phyloP scores from a whole-genome alignment of 2,888 invertebrate genomes.

The Gisinianus flammeolus region DNA sequence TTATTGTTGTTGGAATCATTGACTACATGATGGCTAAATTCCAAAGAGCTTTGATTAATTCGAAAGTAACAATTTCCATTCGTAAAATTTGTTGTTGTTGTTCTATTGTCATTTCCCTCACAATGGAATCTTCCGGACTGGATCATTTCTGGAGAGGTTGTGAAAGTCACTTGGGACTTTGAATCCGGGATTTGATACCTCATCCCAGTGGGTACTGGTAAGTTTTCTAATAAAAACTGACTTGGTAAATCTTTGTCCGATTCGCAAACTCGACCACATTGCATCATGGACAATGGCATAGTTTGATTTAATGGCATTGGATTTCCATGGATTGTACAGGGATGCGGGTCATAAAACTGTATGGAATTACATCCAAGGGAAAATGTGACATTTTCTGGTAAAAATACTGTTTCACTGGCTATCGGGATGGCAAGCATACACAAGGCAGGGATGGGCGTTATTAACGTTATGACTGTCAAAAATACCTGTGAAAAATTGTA shows the following conservation, averaged over 20 bases:
- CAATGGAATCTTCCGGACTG: background rate
- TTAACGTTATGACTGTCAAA: constrained; percentile 71
- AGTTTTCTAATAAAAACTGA: no score
- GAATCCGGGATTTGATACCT: no score
- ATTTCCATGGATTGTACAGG: background rate
- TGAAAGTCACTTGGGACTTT: no score
- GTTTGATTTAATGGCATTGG: background rate
- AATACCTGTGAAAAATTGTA: constrained; percentile 66
- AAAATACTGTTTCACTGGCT: constrained; percentile 71
- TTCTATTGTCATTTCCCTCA: background rate
- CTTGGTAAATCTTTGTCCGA: no score
- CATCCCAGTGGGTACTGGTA: no score
- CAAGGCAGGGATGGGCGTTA: constrained; percentile 72
- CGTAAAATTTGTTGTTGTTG: background rate
- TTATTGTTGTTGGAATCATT: no score
- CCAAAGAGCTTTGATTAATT: no score
- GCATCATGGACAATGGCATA: no score
- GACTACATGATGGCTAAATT: no score
- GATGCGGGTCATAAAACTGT: background rate
- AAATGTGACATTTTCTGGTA: constrained; percentile 69
- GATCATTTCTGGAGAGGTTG: no score
- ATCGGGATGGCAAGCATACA: constrained; percentile 74
- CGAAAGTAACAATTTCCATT: no score
- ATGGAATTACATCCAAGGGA: constrained; percentile 61
- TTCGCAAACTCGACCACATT: background rate